Evolutionary conservation across 2,888 invertebrate genomes (phyloP).

Genomic region (Agrochola circellaris): DNA sequence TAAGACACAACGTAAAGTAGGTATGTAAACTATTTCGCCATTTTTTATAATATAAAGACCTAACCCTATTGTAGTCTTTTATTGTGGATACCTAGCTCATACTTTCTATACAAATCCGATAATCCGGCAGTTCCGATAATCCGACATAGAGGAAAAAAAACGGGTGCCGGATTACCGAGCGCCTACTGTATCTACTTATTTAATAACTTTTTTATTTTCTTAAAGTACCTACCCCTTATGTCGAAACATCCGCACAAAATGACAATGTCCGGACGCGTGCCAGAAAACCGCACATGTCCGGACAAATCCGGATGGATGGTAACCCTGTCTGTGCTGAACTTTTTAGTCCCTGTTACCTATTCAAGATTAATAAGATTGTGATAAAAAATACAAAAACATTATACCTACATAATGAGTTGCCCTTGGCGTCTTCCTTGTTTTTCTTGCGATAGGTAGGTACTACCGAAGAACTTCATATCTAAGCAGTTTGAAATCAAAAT

Average conservation of each 20-base stretch:
- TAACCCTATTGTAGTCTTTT: too few species aligned
- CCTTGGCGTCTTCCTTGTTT: constrained; percentile 8
- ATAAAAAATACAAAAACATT: constrained; percentile 12
- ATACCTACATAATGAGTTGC: background rate
- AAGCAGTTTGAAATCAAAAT: too few species aligned
- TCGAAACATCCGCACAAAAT: background rate
- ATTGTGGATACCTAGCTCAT: too few species aligned
- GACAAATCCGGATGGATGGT: background rate
- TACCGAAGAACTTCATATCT: too few species aligned
- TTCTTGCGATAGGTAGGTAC: background rate
- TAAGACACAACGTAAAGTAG: too few species aligned
- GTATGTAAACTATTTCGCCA: too few species aligned
- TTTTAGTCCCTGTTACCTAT: background rate
- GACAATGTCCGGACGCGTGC: background rate
- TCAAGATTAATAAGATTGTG: background rate
- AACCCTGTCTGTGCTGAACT: constrained; percentile 22
- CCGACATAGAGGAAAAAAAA: too few species aligned
- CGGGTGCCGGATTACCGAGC: too few species aligned
- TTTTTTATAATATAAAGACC: too few species aligned
- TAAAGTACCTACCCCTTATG: background rate
- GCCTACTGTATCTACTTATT: too few species aligned
- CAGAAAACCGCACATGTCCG: background rate
- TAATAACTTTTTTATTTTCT: background rate
- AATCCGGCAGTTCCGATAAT: too few species aligned
- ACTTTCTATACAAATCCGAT: too few species aligned